A percentile compares a stretch with the other conserved stretches of the same genome.
Evolutionary conservation across 2,888 invertebrate genomes (phyloP).

Genomic region (Cosmia pyralina): DNA sequence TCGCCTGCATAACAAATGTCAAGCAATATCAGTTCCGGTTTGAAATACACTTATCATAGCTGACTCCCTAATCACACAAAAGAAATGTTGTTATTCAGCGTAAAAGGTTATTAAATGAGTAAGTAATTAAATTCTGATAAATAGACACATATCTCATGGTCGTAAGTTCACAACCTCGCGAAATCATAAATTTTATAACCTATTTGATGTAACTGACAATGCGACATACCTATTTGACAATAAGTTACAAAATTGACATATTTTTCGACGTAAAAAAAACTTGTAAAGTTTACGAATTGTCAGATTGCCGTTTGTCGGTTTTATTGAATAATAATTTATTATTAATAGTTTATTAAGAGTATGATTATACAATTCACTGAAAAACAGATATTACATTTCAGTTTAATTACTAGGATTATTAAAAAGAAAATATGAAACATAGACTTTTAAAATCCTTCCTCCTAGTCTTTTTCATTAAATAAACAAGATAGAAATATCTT

Average conservation of each 20-base stretch:
- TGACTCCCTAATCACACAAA: background rate
- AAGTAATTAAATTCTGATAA: background rate
- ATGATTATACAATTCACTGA: background rate
- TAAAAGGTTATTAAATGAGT: background rate
- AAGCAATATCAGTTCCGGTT: conserved; percentile 7
- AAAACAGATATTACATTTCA: background rate
- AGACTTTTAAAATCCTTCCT: background rate
- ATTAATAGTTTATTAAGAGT: background rate
- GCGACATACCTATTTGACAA: background rate
- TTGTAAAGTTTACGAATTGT: background rate
- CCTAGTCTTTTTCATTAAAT: background rate
- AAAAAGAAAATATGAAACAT: background rate
- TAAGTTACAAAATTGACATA: background rate
- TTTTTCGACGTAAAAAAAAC: background rate
- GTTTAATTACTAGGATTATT: background rate
- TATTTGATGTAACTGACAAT: background rate
- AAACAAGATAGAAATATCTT: background rate
- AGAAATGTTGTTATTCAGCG: background rate
- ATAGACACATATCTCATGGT: background rate
- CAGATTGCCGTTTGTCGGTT: background rate
- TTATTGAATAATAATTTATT: background rate
- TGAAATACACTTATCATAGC: background rate
- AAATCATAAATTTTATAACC: background rate
- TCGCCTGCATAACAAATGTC: conserved; percentile 15
- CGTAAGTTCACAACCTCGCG: background rate